phyloP scores from a whole-genome alignment of 2,113 vertebrate genomes.

The Mirza zaza region DNA sequence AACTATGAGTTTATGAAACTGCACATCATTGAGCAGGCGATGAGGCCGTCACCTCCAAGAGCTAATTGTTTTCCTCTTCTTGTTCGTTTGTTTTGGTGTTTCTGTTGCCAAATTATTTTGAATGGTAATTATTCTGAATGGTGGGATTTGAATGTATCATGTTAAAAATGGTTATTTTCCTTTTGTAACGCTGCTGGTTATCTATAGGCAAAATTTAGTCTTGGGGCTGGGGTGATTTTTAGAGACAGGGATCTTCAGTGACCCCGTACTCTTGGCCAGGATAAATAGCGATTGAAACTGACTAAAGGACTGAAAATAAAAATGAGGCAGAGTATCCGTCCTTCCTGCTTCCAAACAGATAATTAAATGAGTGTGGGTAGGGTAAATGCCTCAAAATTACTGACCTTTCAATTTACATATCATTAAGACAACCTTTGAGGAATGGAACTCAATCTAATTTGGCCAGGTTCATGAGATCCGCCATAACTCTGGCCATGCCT shows the following conservation, averaged over 20 bases:
- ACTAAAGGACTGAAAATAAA: not conserved
- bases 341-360: not conserved
- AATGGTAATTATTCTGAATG: not conserved
- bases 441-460: not conserved
- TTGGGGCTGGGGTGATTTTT: not conserved
- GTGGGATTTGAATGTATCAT: not conserved
- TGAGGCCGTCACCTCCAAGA: not conserved
- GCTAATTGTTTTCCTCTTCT: not conserved
- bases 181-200: not conserved
- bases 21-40: not conserved
- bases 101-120: slow-evolving; percentile 1
- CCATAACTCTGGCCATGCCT: not conserved
- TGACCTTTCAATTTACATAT: not conserved
- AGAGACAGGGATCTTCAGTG: not conserved
- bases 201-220: not conserved
- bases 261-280: not conserved
- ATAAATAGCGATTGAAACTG: not conserved
- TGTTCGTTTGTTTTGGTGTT: not conserved
- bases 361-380: not conserved
- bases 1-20: not conserved
- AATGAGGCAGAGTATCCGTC: not conserved
- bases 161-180: not conserved
- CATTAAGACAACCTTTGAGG: not conserved
- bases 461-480: not conserved
- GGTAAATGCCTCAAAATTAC: not conserved